Evolutionary conservation across 1,140 invertebrate genomes (phyloP), one percentile per base, ranked within the genome.

Genomic region (Daktulosphaira vitifoliae): DNA sequence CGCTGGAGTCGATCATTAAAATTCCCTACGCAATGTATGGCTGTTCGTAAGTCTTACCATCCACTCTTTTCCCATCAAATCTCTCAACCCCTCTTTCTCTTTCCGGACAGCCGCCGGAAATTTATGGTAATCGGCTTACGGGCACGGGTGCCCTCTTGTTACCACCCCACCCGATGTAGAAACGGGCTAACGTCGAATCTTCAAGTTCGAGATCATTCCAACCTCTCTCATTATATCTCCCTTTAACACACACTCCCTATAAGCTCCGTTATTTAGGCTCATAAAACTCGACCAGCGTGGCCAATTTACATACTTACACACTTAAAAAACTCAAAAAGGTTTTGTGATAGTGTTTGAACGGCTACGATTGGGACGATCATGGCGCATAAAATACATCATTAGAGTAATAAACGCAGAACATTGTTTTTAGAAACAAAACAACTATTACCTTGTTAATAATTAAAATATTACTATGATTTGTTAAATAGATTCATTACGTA

Each of bases 61-160:
- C n/a, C 25, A 4, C 25, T 9, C 2, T 7, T 15, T 4, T 26
- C 22, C 44, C 16, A 15, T n/a, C 20, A 7, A 22, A 6, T 37
- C 20, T 3, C 23, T 23, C 8, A n/a, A n/a, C n/a, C n/a, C n/a
- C n/a, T n/a, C n/a, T n/a, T 20, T 15, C 53, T 15, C 16, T 11
- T 44, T 5, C 38, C 22, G 15, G n/a, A 22, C 42, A 9, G 7
- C 16, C 3, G 22, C 42, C 39, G n/a, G 38, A 59, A 59, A 59
- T 59, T 59, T 59, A 59, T 59, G 54, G 54, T 59, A 59, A 59
- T 59, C 54, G 54, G 54, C 54, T 59, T 59, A 59, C 54, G 39
- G 42, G 44, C 54, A 59, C 22, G 23, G 11, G 9, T 13, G n/a
- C 39, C 11, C 16, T 46, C 25, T n/a, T 3, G 13, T 20, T 22